Base-by-base conservation (phyloP, 1,140 invertebrate genomes). In the Solen grandis region DNA sequence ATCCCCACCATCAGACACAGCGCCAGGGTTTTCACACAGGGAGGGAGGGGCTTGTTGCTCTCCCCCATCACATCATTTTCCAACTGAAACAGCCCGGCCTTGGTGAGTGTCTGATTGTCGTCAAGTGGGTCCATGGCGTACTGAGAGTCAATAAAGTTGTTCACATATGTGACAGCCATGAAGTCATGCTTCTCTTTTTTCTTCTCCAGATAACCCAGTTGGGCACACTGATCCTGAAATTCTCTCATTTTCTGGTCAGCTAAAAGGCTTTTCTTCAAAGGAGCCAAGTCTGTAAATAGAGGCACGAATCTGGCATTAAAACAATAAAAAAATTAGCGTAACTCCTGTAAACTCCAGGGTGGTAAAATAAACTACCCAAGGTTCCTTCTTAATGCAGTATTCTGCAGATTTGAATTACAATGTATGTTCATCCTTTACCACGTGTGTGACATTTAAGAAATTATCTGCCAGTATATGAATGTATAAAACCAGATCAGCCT, bases 11-110 rank as follows among this genome's bases (percentile, higher is more conserved):
- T 41, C 2, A 78, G 27, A 8, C 16, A n/a, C 13, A 69, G 29
- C 16, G 60, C 33, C 4, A 78, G 1, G 4, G 27, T 31, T 55
- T 69, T 68, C 35, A 78, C 63, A 19, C 41, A 69, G n/a, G 46
- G 25, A 27, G 46, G 50, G 8, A 78, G 63, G 13, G 63, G 65
- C 46, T 78, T 78, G 0, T 22, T n/a, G 50, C 41, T 27, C 33
- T 78, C 63, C 22, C 65, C 63, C 19, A 38, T 57, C 35, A 60
- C 65, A 27, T 78, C 75, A 69, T 78, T 36, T 57, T 78, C 75
- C 2, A 78, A 55, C 50, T 78, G 75, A 33, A 69, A 78, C 1
- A 78, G 35, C 31, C 75, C 75, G 13, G 63, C 63, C 35, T 55
- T 55, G 16, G 65, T 68, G 8, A 78, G 65, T 36, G 74, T 77